Conservation (phyloP, 2,888 invertebrate species). For the Limenitis camilla region DNA sequence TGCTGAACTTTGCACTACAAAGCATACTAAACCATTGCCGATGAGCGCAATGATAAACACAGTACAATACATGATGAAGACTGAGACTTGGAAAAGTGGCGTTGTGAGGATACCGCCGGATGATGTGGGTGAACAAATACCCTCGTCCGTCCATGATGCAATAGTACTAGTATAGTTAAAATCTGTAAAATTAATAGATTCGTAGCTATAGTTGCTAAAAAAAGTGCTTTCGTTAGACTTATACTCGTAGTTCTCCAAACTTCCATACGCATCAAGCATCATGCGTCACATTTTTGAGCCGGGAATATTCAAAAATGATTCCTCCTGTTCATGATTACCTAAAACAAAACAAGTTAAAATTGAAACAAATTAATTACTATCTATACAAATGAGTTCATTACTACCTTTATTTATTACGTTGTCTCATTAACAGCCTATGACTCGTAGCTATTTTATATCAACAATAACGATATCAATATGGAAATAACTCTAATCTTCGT, state of each 20-base stretch:
- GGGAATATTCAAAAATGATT: background rate
- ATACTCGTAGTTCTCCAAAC: conserved; percentile 34
- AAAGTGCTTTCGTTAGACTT: conserved; percentile 25
- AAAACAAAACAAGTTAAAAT: too few relatives aligned
- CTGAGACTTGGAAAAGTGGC: conserved; percentile 75
- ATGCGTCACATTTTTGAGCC: conserved; percentile 32
- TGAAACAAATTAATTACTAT: too few relatives aligned
- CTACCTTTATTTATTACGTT: too few relatives aligned
- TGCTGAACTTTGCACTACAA: conserved; percentile 87
- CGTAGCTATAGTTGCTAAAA: conserved; percentile 26
- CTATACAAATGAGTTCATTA: too few relatives aligned
- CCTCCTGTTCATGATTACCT: too few relatives aligned
- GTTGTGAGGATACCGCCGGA: conserved; percentile 50
- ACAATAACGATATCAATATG: too few relatives aligned
- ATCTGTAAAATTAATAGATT: conserved; percentile 24
- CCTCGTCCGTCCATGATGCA: conserved; percentile 40
- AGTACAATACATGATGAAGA: conserved; percentile 81
- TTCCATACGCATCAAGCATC: conserved; percentile 43
- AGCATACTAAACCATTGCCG: conserved; percentile 88
- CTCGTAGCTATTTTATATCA: too few relatives aligned
- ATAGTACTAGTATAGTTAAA: conserved; percentile 22
- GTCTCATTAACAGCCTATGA: too few relatives aligned
- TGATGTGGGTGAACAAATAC: conserved; percentile 35
- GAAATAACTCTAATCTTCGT: too few relatives aligned
- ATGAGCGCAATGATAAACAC: conserved; percentile 82